phyloP scores from a whole-genome alignment of 2,888 invertebrate genomes.

The Cosmia trapezina region DNA sequence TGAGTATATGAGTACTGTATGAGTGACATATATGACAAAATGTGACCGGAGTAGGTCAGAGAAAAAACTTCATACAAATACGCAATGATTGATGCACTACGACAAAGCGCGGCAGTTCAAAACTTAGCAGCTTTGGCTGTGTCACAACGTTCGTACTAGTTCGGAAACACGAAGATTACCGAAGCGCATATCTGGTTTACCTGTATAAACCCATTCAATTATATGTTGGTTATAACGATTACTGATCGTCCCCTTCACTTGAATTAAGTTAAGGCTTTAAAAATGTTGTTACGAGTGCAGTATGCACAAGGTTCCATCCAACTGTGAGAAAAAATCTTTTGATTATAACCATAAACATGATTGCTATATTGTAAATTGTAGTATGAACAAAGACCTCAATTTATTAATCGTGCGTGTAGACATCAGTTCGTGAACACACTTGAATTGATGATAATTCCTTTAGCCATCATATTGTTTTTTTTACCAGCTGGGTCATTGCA shows the following conservation, averaged over 20 bases:
- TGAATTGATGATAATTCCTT: background rate
- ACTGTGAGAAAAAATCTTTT: conserved; percentile 18
- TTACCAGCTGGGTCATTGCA: background rate
- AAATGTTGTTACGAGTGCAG: conserved; percentile 42
- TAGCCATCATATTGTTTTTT: background rate
- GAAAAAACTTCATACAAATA: background rate
- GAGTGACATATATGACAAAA: background rate
- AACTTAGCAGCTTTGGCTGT: background rate
- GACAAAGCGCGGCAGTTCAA: too few relatives aligned
- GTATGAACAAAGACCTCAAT: conserved; percentile 35
- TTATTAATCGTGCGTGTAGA: conserved; percentile 14
- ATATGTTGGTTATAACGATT: conserved; percentile 3
- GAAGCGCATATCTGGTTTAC: background rate
- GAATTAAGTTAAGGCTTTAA: conserved; percentile 31
- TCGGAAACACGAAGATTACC: background rate
- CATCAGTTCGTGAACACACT: background rate
- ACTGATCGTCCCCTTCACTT: conserved; percentile 55
- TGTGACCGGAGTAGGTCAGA: background rate
- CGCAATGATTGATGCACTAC: background rate
- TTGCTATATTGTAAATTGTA: conserved; percentile 23
- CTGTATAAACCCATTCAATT: background rate
- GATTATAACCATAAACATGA: conserved; percentile 6
- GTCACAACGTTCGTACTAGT: background rate
- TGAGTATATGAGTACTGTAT: too few relatives aligned
- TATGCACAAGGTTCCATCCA: conserved; percentile 35